Base-by-base conservation (phyloP, 1,140 invertebrate genomes). In the Heliconius eleuchia region DNA sequence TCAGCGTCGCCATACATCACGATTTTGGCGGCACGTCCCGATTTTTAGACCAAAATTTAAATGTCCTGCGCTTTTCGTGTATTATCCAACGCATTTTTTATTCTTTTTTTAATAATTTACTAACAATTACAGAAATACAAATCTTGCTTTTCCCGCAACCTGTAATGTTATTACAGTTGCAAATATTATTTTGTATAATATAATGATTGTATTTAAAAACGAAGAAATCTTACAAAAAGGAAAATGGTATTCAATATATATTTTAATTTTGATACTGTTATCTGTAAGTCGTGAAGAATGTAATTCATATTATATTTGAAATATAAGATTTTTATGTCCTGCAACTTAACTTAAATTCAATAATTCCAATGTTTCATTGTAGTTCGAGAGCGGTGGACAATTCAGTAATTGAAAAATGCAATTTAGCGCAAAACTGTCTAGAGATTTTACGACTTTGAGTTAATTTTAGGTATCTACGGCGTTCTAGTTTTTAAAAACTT, bases 341-440 rank as follows among this genome's bases (percentile, higher is more conserved):
- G 23, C 11, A 66, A 16, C 60, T 27, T 11, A 27, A 30, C 60
- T 66, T 27, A 66, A 66, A 66, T 66, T 66, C 60, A 27, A 66
- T 66, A 66, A 66, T 66, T 30, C 60, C 60, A 66, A 66, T 66
- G 71, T 71, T 57, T 42, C 76, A 77, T 66, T n/a, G 50, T 13
- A 16, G 50, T 37, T 52, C 50, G 37, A 73, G 77, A 78, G 55
- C 70, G 72, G 72, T 74, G 66, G 77, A 78, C 72, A 74, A 60
- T 74, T 74, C 57, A 46, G 71, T 74, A 70, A 78, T 73, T 72
- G 52, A 66, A 70, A 78, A 78, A 78, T 78, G 77, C 77, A 50
- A 74, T 78, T 74, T 74, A 34, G 71, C 50, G 57, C 50, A 77
- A 37, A 77, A 73, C 52, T 77, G 46, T 55, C 70, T 57, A 55